Evolutionary conservation across 2,113 vertebrate species (phyloP).

Genomic region (Anser brachyrhynchus): DNA sequence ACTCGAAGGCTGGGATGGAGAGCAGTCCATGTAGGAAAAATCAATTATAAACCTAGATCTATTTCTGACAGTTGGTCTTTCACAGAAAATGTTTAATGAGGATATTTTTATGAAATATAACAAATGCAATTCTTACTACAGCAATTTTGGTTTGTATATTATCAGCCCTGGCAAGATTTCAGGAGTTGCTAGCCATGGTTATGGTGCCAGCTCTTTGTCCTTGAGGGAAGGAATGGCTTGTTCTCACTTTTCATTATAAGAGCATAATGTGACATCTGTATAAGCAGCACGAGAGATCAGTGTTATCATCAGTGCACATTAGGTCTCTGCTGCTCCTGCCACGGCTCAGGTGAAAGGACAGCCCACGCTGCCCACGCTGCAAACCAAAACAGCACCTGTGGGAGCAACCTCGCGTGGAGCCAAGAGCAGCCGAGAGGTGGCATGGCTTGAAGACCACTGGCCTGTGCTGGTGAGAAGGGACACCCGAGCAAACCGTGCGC

Average conservation of each 20-base stretch:
- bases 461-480: neutral
- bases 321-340: neutral
- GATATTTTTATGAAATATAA: slow-evolving; percentile 36
- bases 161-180: slow-evolving; percentile 28
- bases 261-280: slow-evolving; percentile 9
- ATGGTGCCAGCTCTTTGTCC: slow-evolving; percentile 7
- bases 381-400: neutral
- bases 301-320: neutral
- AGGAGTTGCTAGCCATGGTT: neutral
- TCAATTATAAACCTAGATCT: slow-evolving; percentile 9
- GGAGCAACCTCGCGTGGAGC: neutral
- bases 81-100: slow-evolving; percentile 30
- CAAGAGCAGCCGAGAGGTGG: neutral
- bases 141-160: neutral
- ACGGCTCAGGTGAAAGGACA: neutral
- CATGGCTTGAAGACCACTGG: neutral
- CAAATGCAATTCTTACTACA: neutral
- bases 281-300: neutral
- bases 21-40: neutral
- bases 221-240: slow-evolving; percentile 29
- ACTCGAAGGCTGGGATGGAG: neutral
- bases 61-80: slow-evolving; percentile 38
- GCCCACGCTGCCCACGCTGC: neutral
- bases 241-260: neutral
- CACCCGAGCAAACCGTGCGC: neutral